phyloP scores from a whole-genome alignment of 2,113 vertebrate species.

The Oryzias javanicus region DNA sequence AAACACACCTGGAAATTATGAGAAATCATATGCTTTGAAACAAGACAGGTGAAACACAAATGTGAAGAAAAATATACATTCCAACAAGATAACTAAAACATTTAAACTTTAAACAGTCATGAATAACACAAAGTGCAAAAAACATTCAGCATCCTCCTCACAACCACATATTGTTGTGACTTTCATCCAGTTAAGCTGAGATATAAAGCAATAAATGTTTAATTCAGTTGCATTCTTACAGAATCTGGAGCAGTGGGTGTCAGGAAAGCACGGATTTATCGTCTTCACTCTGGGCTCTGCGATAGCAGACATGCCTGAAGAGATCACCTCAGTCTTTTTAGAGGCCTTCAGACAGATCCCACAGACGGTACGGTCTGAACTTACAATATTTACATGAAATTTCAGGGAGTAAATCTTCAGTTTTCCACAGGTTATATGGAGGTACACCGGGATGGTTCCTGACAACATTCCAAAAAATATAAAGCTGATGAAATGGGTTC shows the following conservation, averaged over 20 bases:
- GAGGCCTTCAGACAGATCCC: conserved; percentile 86
- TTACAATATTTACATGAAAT: not conserved
- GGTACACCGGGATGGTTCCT: conserved; percentile 80
- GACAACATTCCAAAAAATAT: conserved; percentile 82
- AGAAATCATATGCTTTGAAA: no score
- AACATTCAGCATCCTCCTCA: no score
- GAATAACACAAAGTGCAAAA: no score
- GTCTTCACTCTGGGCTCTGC: conserved; percentile 91
- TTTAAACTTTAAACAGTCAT: no score
- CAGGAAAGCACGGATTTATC: conserved; percentile 87
- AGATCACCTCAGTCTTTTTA: conserved; percentile 80
- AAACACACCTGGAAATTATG: no score
- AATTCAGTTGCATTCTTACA: conserved; percentile 44
- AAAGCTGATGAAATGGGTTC: conserved; percentile 90
- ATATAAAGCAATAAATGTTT: not conserved
- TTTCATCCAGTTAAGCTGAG: not conserved
- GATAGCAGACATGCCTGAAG: conserved; percentile 82
- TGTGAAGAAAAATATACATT: no score
- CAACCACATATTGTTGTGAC: not conserved
- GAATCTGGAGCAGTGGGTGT: conserved; percentile 88
- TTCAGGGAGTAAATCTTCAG: no score
- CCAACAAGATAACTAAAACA: no score
- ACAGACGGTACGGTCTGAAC: conserved; percentile 80
- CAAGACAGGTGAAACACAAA: no score
- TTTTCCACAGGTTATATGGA: conserved; percentile 85